Evolutionary conservation across 1,140 invertebrate species (phyloP), one percentile per base, ranked within the genome.

Genomic region (Venturia canescens): DNA sequence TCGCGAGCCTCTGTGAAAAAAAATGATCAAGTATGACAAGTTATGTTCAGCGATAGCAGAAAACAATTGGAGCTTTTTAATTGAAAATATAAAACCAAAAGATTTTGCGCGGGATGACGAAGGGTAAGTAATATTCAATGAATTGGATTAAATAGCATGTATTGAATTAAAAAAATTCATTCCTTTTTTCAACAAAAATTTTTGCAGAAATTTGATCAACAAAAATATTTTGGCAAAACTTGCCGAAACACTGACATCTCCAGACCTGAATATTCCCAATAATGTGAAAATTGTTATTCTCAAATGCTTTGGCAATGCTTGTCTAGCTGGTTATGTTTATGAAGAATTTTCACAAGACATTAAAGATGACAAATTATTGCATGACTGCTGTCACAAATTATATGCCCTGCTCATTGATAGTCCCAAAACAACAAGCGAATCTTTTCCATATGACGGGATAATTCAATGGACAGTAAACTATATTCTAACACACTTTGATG

Each of bases 271-370:
- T 38, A 18, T 86, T 48, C 85, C 88, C 7, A 67, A 74, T 7
- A 81, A 79, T 67, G 27, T 87, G 44, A 87, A 82, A 84, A 84
- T 86, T 71, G 31, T 85, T 11, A 81, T 89, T 7, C 67, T 90
- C 2, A 91, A 91, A 78, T 90, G 89, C 66, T 63, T 91, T 31
- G 85, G 84, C 1, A 90, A 90, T 80, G 88, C 88, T 50, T 90
- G 89, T 66, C 72, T 87, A 1, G 79, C 87, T 38, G 78, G 80
- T 9, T 88, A 87, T 18, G 75, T 23, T 31, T 66, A 88, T 1
- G 80, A 84, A 53, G 50, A 66, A 50, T 83, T 84, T 66, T 18
- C 11, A 23, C 27, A 79, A 6, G 18, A 71, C 11, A 67, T 70
- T 34, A 7, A 53, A 11, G 38, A 78, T 29, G 31, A 23, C 26